Evolutionary conservation across 2,888 invertebrate species (phyloP), one percentile per base, ranked within the genome.

Genomic region (Eupithecia abbreviata): DNA sequence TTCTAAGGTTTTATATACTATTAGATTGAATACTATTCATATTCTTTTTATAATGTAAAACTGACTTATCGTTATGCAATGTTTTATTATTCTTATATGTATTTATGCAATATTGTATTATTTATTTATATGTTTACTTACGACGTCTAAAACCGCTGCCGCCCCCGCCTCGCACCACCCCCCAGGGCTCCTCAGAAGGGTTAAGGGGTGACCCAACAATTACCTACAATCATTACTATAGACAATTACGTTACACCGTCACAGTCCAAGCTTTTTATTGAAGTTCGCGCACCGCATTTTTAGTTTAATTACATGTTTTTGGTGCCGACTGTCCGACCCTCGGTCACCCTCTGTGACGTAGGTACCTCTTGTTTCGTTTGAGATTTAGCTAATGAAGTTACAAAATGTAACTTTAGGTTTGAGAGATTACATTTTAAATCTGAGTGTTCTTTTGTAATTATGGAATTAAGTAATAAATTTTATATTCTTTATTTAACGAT

Each of bases 141-240:
- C 30, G 30, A 30, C 30, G 30, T 30, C 15, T 42, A 13, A 66
- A n/a, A 6, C 47, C 84, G 85, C 85, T 70, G 4, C 41, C 81
- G 80, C 86, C 82, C 77, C 42, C 79, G 70, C 66, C 83, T 88
- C 82, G 81, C 51, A 55, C 82, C 83, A 77, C 77, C 65, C 75
- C 78, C 78, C 85, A 89, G 88, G 81, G 84, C 85, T 91, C 90
- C 92, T 92, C 89, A 85, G 85, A 90, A 92, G 93, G 94, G 92
- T 93, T 90, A 91, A 91, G 90, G 91, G 90, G 85, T 87, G 85
- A 89, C 91, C 92, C 87, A 93, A 94, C 93, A 93, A 94, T 94
- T 94, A 93, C 92, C 93, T 91, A 92, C 93, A 92, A 94, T 94
- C 91, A 92, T 93, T 93, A 93, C 93, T 89, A 91, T 91, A 88